Evolutionary conservation across 2,888 invertebrate species (phyloP).

Genomic region (Leucophenga maculata): DNA sequence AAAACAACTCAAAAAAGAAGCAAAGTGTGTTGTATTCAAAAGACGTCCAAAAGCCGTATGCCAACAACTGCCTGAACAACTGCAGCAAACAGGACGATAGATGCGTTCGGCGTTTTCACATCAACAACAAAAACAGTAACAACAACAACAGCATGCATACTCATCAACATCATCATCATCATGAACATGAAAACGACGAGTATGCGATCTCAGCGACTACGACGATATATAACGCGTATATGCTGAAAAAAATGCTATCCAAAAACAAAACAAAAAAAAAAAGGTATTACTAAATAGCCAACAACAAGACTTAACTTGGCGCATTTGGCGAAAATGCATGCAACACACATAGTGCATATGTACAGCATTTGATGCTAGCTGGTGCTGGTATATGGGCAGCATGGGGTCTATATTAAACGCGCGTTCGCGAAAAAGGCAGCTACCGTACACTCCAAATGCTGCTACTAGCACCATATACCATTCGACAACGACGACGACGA

Average conservation of each 20-base stretch:
- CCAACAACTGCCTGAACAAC: constrained; percentile 69
- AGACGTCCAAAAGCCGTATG: constrained; percentile 71
- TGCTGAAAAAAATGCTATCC: constrained; percentile 8
- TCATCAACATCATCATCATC: constrained; percentile 11
- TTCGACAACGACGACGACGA: not conserved
- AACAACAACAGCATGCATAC: constrained; percentile 13
- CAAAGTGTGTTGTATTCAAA: constrained; percentile 68
- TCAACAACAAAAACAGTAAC: constrained; percentile 36
- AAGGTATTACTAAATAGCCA: constrained; percentile 18
- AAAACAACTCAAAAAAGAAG: constrained; percentile 66
- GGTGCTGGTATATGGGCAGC: not conserved
- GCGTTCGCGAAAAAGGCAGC: constrained; percentile 19
- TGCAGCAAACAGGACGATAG: constrained; percentile 55
- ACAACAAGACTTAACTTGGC: constrained; percentile 9
- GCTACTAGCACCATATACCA: constrained; percentile 2
- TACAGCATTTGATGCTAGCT: not conserved
- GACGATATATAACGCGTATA: constrained; percentile 42
- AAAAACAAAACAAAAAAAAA: constrained; percentile 3
- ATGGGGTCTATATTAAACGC: not conserved
- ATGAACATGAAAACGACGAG: not conserved
- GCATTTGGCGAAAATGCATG: constrained; percentile 16
- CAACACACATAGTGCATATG: not conserved
- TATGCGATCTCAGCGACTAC: constrained; percentile 14
- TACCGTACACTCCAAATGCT: not conserved
- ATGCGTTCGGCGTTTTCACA: constrained; percentile 70